Conservation (phyloP, 2,797 vertebrate genomes). For the Silurus aristotelis region DNA sequence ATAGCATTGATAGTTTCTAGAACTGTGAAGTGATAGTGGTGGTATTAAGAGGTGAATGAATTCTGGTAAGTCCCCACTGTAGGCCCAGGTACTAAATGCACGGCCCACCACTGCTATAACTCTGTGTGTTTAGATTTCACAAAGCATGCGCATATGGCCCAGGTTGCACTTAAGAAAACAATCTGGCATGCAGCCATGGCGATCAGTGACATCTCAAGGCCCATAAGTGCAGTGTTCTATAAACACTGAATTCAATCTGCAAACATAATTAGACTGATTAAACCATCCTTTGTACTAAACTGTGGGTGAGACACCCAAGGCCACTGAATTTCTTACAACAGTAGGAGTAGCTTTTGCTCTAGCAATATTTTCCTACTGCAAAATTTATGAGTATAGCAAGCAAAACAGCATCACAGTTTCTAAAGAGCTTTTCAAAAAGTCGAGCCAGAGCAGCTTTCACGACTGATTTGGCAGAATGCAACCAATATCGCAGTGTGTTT, state of each 20-base stretch:
- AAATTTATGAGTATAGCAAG: conserved; percentile 14
- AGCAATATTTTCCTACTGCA: not conserved
- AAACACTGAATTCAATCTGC: conserved; percentile 17
- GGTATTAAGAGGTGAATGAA: too few species aligned
- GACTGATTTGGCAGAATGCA: not conserved
- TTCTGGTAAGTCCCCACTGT: too few species aligned
- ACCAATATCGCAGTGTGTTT: not conserved
- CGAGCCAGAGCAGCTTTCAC: not conserved
- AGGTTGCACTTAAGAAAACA: not conserved
- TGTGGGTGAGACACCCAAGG: not conserved
- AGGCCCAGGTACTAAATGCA: too few species aligned
- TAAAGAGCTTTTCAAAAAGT: not conserved
- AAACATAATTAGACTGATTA: conserved; percentile 15
- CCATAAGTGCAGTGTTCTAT: conserved; percentile 19
- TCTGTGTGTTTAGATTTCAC: conserved; percentile 16
- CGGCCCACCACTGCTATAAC: not conserved
- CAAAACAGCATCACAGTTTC: not conserved
- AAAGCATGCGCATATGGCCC: not conserved
- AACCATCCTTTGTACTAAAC: not conserved
- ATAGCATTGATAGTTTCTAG: too few species aligned
- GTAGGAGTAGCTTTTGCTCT: not conserved
- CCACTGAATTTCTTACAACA: not conserved
- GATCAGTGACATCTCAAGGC: conserved; percentile 32
- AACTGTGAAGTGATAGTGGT: too few species aligned
- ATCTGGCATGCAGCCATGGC: conserved; percentile 2